phyloP scores from a whole-genome alignment of 2,888 invertebrate species.

The Stenchaetothrips biformis region DNA sequence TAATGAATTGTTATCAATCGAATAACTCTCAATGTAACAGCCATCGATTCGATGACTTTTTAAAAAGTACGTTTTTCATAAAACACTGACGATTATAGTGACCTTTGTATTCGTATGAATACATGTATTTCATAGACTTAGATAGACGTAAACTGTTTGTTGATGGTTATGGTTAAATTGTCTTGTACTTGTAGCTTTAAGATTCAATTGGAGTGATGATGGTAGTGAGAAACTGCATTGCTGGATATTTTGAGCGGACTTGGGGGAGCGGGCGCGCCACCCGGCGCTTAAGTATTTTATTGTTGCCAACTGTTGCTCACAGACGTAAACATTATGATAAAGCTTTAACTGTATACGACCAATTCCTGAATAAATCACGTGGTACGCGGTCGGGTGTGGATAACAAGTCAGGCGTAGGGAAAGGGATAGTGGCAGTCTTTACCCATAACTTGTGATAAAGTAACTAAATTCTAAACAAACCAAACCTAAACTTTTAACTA shows the following conservation, averaged over 20 bases:
- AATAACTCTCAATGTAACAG: conserved; percentile 25
- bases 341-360: conserved; percentile 24
- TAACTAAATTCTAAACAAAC: neutral
- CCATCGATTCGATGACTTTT: conserved; percentile 35
- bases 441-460: neutral
- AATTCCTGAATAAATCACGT: neutral
- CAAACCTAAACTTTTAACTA: too few species aligned
- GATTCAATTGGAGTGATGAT: conserved; percentile 19
- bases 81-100: conserved; percentile 30
- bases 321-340: conserved; percentile 12
- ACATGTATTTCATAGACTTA: conserved; percentile 22
- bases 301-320: conserved; percentile 17
- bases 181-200: conserved; percentile 18
- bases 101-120: conserved; percentile 26
- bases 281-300: conserved; percentile 14
- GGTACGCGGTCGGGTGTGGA: neutral
- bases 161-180: conserved; percentile 21
- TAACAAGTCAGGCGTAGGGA: neutral
- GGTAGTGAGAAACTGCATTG: conserved; percentile 23
- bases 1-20: conserved; percentile 20
- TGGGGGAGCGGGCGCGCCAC: conserved; percentile 21
- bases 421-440: neutral
- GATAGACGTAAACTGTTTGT: conserved; percentile 23
- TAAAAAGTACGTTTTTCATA: conserved; percentile 37
- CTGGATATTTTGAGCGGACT: conserved; percentile 18